A percentile compares a stretch with the other conserved stretches of the same genome.
These are phyloP conservation scores for Erebia palarica DNA, from an alignment of 2,888 invertebrate species.

Conservation along the genomic window DNA sequence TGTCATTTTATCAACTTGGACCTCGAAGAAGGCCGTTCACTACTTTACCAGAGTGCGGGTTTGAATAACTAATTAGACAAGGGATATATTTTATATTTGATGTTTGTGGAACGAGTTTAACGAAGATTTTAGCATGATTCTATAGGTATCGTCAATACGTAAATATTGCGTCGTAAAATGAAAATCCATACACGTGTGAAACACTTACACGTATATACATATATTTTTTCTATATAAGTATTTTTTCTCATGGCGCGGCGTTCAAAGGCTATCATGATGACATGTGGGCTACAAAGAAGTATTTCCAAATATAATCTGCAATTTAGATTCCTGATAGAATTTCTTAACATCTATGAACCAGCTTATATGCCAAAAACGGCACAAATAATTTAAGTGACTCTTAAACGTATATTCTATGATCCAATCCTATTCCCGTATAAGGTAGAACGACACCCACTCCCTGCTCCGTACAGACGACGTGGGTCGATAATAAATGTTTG, in stretches of 20 bases:
- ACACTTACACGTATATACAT: neutral
- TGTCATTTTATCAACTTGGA: conserved; percentile 42
- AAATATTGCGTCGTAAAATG: neutral
- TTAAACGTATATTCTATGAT: conserved; percentile 23
- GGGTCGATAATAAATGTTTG: conserved; percentile 41
- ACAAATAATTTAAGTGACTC: conserved; percentile 22
- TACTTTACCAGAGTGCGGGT: conserved; percentile 35
- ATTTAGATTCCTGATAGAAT: conserved; percentile 18
- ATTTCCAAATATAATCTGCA: conserved; percentile 16
- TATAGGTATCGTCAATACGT: neutral
- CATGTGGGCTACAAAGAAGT: neutral
- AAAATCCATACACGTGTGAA: neutral
- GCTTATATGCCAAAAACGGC: conserved; percentile 19
- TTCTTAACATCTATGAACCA: conserved; percentile 3
- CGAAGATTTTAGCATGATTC: conserved; percentile 11
- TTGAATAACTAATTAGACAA: conserved; percentile 46
- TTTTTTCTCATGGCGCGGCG: neutral
- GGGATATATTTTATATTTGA: conserved; percentile 13
- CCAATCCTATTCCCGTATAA: conserved; percentile 31
- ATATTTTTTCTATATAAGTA: neutral
- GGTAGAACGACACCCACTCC: conserved; percentile 39
- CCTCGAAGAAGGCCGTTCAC: conserved; percentile 43
- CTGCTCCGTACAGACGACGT: conserved; percentile 31
- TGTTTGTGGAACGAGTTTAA: conserved; percentile 20
- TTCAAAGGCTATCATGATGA: neutral